Base-by-base conservation (phyloP, 2,113 vertebrate species). In the Rostratula benghalensis region DNA sequence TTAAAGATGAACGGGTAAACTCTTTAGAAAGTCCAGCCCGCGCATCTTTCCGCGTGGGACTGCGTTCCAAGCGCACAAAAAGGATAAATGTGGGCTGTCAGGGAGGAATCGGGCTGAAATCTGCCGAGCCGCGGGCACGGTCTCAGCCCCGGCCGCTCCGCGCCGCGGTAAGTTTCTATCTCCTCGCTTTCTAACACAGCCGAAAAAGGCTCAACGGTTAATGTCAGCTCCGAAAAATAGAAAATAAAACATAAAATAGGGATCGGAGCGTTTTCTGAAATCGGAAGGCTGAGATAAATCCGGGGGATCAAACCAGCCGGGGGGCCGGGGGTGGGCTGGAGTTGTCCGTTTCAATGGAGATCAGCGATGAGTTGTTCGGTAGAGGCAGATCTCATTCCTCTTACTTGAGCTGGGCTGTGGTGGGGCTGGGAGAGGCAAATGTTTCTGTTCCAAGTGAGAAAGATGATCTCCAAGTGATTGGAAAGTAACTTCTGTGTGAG, bases 151-250 rank as follows among this genome's bases (percentile, higher is more conserved):
- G 37, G 86, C 85, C 35, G 7, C 74, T 46, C 51, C 12, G 74
- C 60, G 74, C 60, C 75, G 60, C 4, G 97, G 98, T 98, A 83
- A 98, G 98, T 98, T 18, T 30, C 51, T 53, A 33, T 83, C 93
- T 89, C 22, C 17, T 35, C 17, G 0, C 73, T 90, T 68, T 37
- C 57, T 46, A 33, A 33, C 48, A 25, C 78, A 22, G 41, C 51
- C 65, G 65, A 74, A 54, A 54, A 76, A 78, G 43, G 35, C 7
- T 25, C 41, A n/a, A 48, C 70, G 8, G 41, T 45, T 33, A 18
- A 13, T 2, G 78, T 71, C 85, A 90, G 84, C 76, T 24, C 53
- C 8, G 80, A 12, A 43, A 14, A 37, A 30, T 39, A 39, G 9
- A 61, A 14, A 76, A 28, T 28, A n/a, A 28, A 37, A 19, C 7